phyloP scores from a whole-genome alignment of 2,888 invertebrate species.

The Carabus problematicus region DNA sequence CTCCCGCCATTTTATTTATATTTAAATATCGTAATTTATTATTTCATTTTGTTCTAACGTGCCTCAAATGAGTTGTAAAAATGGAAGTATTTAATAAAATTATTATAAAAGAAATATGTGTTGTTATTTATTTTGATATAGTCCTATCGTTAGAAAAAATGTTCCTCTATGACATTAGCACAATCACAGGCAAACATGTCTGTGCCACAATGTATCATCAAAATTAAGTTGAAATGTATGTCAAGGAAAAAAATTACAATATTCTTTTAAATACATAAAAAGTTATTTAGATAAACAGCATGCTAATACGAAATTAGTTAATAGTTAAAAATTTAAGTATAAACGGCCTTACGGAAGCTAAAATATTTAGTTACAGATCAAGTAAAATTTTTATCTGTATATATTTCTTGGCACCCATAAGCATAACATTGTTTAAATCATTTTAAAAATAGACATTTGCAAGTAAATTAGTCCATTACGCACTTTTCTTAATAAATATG shows the following conservation, averaged over 20 bases:
- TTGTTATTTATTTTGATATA: constrained; percentile 27
- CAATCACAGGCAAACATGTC: neutral
- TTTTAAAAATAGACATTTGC: no score
- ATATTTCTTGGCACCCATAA: constrained; percentile 4
- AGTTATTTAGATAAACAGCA: no score
- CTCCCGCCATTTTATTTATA: constrained; percentile 34
- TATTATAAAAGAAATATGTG: constrained; percentile 42
- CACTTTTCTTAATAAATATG: no score
- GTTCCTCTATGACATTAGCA: neutral
- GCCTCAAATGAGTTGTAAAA: constrained; percentile 50
- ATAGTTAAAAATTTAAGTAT: no score
- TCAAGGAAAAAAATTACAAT: no score
- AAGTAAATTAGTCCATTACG: no score
- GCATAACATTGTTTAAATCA: neutral
- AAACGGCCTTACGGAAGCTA: no score
- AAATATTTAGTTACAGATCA: neutral
- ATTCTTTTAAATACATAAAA: no score
- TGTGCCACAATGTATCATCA: no score
- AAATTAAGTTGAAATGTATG: no score
- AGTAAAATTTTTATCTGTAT: neutral
- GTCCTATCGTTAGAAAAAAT: neutral
- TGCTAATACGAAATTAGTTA: no score
- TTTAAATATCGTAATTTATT: constrained; percentile 48
- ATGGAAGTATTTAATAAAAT: constrained; percentile 50
- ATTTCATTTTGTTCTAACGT: constrained; percentile 50